Evolutionary conservation across 2,113 vertebrate genomes (phyloP), one percentile per base, ranked within the genome.

Genomic region (Gadus macrocephalus): DNA sequence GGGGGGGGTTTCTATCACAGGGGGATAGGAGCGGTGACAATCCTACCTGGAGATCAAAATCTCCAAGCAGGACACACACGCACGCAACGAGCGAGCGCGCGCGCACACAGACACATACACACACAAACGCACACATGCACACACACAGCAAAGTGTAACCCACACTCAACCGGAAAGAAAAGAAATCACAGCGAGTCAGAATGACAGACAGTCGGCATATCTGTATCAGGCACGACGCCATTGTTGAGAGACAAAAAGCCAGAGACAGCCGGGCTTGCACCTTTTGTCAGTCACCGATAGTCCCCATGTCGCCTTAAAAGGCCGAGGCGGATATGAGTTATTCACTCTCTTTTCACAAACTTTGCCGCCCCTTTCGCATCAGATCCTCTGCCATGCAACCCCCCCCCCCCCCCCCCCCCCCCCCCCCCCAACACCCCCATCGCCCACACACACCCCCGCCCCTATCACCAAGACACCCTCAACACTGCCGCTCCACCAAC

Each of bases 191-290:
- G 71, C 1, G 31, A 35, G 31, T 35, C 22, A 69, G 77, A 72
- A 73, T 89, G 89, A 90, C 81, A 71, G 89, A 85, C 89, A 80
- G 86, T 56, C 72, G 11, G 78, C 70, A 16, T 84, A 84, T 88
- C 87, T 79, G 28, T 72, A 82, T 85, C 83, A 84, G 85, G 85
- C 82, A 78, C 78, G 83, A 77, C 35, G 66, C 61, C 73, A 82
- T 89, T 88, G 85, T 88, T 67, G 71, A 75, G 74, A 81, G 56
- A 82, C 82, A 80, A 77, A 84, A 70, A 66, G 73, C 55, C 55
- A 58, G 3, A 17, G 15, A n/a, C 42, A 49, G 42, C 42, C 42
- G 42, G 42, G 42, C 42, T 9, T 14, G 42, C 8, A 49, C 42
- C 42, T 49, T 49, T 49, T 49, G 42, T 49, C 42, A 14, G 42